These are phyloP conservation scores for Lontra canadensis DNA, from an alignment of 2,113 vertebrate species.

Conservation along the genomic window DNA sequence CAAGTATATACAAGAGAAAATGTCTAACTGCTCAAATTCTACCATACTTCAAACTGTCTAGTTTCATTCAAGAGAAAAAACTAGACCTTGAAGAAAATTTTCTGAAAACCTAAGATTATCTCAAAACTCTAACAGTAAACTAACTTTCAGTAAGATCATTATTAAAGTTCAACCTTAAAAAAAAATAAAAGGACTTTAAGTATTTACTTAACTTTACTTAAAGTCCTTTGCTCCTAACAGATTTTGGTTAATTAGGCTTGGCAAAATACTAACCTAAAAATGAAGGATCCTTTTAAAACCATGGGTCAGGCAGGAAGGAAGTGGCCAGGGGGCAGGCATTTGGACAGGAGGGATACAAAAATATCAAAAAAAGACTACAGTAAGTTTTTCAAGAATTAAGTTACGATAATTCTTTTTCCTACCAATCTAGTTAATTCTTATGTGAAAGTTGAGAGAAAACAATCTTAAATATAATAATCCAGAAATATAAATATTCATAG, in stretches of 20 bases:
- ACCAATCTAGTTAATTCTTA: not conserved
- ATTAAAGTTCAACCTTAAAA: not conserved
- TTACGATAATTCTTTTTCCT: not conserved
- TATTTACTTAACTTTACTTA: slow-evolving; percentile 8
- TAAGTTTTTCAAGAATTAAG: not conserved
- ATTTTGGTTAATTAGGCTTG: not conserved
- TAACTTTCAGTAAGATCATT: not conserved
- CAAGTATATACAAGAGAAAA: not conserved
- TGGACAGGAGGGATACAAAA: not conserved
- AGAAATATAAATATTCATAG: not conserved
- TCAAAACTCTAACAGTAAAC: not conserved
- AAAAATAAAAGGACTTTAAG: too few relatives aligned
- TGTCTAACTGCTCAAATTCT: not conserved
- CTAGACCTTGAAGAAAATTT: not conserved
- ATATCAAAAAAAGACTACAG: not conserved
- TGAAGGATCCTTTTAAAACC: not conserved
- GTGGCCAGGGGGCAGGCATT: not conserved
- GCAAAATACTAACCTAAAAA: not conserved
- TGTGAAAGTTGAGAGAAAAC: not conserved
- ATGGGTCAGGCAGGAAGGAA: not conserved
- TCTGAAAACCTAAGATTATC: slow-evolving; percentile 17
- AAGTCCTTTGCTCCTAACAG: not conserved
- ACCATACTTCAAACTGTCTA: not conserved
- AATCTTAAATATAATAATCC: not conserved
- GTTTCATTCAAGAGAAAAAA: slow-evolving; percentile 18